A percentile compares a stretch with the other conserved stretches of the same genome.
These are phyloP conservation scores for Strix uralensis DNA, from an alignment of 2,113 vertebrate genomes.

Conservation along the genomic window DNA sequence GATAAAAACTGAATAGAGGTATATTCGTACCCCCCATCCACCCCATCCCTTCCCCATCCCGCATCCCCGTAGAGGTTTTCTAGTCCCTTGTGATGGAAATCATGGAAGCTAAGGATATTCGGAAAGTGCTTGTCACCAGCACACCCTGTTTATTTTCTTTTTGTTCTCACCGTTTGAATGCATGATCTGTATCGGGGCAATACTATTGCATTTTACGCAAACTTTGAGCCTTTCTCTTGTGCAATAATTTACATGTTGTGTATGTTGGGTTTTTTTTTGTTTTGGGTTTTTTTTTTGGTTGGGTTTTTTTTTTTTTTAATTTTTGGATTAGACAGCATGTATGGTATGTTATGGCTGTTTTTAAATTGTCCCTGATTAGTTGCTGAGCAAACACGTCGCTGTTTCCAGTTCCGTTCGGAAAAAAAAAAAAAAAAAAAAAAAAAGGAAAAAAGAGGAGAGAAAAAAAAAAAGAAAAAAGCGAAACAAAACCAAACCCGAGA, in stretches of 20 bases:
- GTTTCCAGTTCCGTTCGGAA: conserved; percentile 91
- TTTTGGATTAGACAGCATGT: conserved; percentile 98
- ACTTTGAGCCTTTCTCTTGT: conserved; percentile 99
- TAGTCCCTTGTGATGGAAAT: conserved; percentile 86
- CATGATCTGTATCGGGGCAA: conserved; percentile 99
- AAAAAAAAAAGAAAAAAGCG: conserved; percentile 44
- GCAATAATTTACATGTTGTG: conserved; percentile 99
- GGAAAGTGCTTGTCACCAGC: conserved; percentile 98
- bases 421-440: conserved; percentile 37
- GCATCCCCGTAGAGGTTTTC: conserved; percentile 90
- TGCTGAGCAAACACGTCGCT: conserved; percentile 97
- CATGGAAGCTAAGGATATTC: conserved; percentile 87
- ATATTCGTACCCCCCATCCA: conserved; percentile 78
- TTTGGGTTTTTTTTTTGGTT: not conserved
- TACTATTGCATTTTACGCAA: conserved; percentile 99
- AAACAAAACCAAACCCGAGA: conserved; percentile 63
- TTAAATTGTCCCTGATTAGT: conserved; percentile 97
- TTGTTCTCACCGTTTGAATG: conserved; percentile 95
- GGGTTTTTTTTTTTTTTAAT: conserved; percentile 77
- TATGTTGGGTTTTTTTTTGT: conserved; percentile 79
- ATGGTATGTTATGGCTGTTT: conserved; percentile 98
- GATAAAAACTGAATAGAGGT: conserved; percentile 99
- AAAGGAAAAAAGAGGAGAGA: not conserved
- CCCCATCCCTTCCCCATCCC: conserved; percentile 57
- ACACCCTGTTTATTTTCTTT: conserved; percentile 86